Conservation (phyloP, 2,113 vertebrate species). For the Panthera uncia region DNA sequence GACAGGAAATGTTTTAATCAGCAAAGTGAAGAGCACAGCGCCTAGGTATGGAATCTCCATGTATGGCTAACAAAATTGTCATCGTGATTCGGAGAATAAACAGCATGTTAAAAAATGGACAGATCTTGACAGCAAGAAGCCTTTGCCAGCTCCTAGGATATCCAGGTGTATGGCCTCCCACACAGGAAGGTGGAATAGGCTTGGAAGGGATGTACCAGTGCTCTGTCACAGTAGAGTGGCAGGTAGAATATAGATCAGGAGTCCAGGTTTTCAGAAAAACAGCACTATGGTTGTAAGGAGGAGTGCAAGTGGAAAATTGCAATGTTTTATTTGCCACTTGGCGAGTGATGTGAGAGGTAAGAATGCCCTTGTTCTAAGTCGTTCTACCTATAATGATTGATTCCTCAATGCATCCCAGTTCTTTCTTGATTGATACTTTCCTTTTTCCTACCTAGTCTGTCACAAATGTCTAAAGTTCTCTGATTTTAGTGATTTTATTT, state of each 20-base stretch:
- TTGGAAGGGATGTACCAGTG: rapidly evolving
- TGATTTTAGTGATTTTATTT: background rate
- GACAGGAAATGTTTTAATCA: background rate
- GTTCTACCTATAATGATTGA: background rate
- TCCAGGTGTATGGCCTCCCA: background rate
- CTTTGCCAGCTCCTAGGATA: background rate
- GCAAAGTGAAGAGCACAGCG: background rate
- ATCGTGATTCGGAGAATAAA: background rate
- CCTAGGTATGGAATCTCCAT: background rate
- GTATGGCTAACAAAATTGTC: background rate
- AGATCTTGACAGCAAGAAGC: background rate
- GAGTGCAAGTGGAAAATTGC: background rate
- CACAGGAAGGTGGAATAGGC: rapidly evolving
- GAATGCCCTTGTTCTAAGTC: background rate
- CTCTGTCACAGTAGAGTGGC: background rate
- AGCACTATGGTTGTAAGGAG: background rate
- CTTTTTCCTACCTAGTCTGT: background rate
- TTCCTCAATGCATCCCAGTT: background rate
- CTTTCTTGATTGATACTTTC: background rate
- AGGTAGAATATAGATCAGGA: background rate
- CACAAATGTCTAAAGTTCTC: background rate
- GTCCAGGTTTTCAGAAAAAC: background rate
- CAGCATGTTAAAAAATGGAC: background rate
- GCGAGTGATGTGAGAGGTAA: background rate
- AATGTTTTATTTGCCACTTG: background rate